Conservation (phyloP, 2,797 vertebrate genomes). For the Microhierax caerulescens region DNA sequence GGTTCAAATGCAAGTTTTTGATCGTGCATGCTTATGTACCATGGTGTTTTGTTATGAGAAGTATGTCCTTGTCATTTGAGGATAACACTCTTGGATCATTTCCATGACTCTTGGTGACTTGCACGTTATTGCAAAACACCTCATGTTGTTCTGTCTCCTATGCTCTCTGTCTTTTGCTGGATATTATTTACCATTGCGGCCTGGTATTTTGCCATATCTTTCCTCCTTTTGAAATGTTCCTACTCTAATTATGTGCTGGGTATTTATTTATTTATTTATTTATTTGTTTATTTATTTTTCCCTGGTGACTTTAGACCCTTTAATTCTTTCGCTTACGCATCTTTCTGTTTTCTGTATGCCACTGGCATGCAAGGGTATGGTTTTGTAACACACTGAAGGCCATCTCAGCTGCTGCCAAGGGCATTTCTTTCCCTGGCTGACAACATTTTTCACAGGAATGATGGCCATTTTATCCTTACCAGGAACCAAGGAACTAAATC, state of each 20-base stretch:
- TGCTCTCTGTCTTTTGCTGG: not conserved
- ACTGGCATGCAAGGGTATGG: not conserved
- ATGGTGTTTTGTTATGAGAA: not conserved
- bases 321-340: not conserved
- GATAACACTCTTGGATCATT: slow-evolving; percentile 31
- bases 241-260: not conserved
- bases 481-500: slow-evolving; percentile 15
- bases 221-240: not conserved
- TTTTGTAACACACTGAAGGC: not conserved
- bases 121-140: not conserved
- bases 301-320: not conserved
- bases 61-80: slow-evolving; percentile 25
- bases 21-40: not conserved
- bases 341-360: not conserved
- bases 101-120: slow-evolving; percentile 29
- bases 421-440: not conserved
- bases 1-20: not conserved
- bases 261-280: not conserved
- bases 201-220: slow-evolving; percentile 15
- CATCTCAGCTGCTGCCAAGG: not conserved
- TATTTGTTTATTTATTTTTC: not conserved
- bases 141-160: not conserved
- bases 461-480: not conserved
- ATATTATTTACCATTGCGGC: not conserved
- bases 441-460: not conserved